Evolutionary conservation across 1,140 invertebrate species (phyloP), one percentile per base, ranked within the genome.

Genomic region (Drosophila oshimai): DNA sequence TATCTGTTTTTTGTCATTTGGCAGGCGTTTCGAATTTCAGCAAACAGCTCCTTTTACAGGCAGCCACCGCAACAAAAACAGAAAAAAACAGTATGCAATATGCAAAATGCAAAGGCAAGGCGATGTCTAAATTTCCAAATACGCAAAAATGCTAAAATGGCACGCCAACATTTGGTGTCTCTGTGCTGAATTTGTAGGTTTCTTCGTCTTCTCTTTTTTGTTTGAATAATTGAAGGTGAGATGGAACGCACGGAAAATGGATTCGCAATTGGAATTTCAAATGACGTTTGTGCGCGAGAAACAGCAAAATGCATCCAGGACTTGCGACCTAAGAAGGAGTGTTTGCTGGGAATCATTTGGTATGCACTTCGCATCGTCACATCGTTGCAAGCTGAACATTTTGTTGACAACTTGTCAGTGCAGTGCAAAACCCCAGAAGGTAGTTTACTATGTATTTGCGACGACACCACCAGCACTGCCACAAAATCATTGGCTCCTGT

Each of bases 81-180:
- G 47, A 29, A 51, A 7, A 7, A 22, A 49, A 18, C 45, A 64
- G 24, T 33, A 36, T 46, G 62, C 67, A 71, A 60, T 60, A 71
- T 71, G 67, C 68, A 61, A 71, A 71, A 26, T 42, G 33, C 47
- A 10, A 31, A 42, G 64, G 64, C 64, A 39, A 45, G 53, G 34
- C 74, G 37, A 77, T 77, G 74, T 81, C 78, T 69, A 84, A 54
- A 78, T 84, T 73, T 84, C 78, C 78, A 81, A 81, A 81, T 84
- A 84, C 65, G 79, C 61, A 74, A 74, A 83, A 79, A 74, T 84
- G 69, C 68, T 72, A 83, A 84, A 77, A 84, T 65, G 67, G 53
- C 62, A 46, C 68, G 67, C 45, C 54, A 61, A 44, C 44, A 60
- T 71, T 71, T 28, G 53, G 53, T 58, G 44, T 71, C 29, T 55